Base-by-base conservation (phyloP, 2,888 invertebrate species). In the Julus scandinavius region DNA sequence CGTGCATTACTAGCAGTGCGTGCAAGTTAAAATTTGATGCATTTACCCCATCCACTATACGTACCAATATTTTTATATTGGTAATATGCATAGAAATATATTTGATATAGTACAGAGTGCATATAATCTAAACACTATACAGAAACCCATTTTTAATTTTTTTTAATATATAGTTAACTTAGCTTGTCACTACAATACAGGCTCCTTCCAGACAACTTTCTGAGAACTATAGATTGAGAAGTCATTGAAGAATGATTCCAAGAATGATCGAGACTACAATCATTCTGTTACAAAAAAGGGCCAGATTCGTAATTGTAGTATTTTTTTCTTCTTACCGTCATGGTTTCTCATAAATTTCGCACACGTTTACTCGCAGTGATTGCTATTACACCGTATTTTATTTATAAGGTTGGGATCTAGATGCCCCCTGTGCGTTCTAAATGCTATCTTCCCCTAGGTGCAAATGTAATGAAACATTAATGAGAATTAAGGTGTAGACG, bases 391-490 rank as follows among this genome's bases (percentile, higher is more conserved):
- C 17, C 20, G 63, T 17, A 63, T 63, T 7, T 29, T n/a, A n/a
- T 72, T 29, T 72, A 38, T 38, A 63, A 17, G n/a, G 63, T 63
- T 63, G 6, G 63, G 63, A 17, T n/a, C 6, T n/a, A 38, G 38
- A 38, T 11, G 13, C 63, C 63, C 20, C 17, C n/a, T n/a, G 17
- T 58, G 58, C 72, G 9, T 72, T 6, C 72, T 20, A 72, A 72
- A 72, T 20, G 29, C 72, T 72, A 72, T 63, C 63, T 63, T 63
- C n/a, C n/a, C n/a, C 63, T 29, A 72, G 72, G 72, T 72, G 72
- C 72, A 72, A 72, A 72, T 72, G 80, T 20, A 80, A 38, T 80
- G 80, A 80, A 80, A 80, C 29, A 80, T 80, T 80, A 80, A 80
- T 80, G 80, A 15, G 38, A 80, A 80, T 11, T 80, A 80, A 80